Conservation (phyloP, 2,888 invertebrate genomes). For the Neoscelio sp. region DNA sequence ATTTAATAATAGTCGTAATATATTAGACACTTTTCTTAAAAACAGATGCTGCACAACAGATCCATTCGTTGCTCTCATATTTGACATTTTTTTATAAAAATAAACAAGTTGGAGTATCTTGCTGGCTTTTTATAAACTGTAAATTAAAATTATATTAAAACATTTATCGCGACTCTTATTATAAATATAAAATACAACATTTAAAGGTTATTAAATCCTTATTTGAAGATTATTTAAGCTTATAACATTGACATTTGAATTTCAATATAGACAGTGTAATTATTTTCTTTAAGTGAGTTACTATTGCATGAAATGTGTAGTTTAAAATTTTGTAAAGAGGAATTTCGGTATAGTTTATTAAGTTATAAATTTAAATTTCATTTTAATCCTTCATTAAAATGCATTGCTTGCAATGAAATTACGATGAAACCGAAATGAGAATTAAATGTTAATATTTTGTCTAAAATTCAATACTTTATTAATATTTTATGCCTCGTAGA, state of each 20-base stretch:
- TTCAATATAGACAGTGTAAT: too few species aligned
- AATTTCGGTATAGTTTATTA: constrained; percentile 11
- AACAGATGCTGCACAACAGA: neutral
- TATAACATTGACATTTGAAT: too few species aligned
- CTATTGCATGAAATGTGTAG: constrained; percentile 10
- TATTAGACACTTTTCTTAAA: constrained; percentile 40
- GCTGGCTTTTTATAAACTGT: constrained; percentile 6
- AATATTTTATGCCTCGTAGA: too few species aligned
- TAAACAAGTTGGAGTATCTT: constrained; percentile 1
- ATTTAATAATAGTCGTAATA: constrained; percentile 41
- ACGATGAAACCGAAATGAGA: neutral
- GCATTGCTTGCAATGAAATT: constrained; percentile 1
- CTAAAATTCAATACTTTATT: constrained; percentile 11
- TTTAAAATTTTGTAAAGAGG: neutral
- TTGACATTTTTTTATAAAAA: constrained; percentile 14
- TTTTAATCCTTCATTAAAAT: constrained; percentile 1
- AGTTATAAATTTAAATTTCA: constrained; percentile 13
- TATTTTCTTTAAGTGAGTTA: too few species aligned
- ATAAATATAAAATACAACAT: constrained; percentile 30
- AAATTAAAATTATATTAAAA: constrained; percentile 21
- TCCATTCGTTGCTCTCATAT: too few species aligned
- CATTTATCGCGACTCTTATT: neutral
- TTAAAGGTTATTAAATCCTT: too few species aligned
- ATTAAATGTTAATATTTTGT: constrained; percentile 7
- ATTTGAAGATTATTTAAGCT: too few species aligned